phyloP scores from a whole-genome alignment of 2,888 invertebrate species.

The Oxycera nigricornis region DNA sequence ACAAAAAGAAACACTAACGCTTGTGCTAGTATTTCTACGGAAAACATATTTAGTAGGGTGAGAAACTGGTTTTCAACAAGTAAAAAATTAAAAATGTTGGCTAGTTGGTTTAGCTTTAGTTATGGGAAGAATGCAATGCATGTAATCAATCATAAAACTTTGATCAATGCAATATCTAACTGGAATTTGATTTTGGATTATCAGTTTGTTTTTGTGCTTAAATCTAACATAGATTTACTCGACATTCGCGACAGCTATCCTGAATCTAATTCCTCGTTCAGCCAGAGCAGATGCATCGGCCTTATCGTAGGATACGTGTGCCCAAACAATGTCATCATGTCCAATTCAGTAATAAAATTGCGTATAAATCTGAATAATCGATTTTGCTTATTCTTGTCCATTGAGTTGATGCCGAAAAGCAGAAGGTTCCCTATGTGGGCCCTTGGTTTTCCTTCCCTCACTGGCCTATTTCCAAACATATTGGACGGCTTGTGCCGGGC shows the following conservation, averaged over 20 bases:
- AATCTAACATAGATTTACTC: too few species aligned
- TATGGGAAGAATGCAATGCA: too few species aligned
- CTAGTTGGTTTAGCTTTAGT: too few species aligned
- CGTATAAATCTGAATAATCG: slow-evolving; percentile 37
- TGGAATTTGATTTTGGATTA: too few species aligned
- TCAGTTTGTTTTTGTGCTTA: too few species aligned
- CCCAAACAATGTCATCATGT: slow-evolving; percentile 6
- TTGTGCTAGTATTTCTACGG: too few species aligned
- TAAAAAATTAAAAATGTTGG: too few species aligned
- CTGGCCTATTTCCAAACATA: background rate
- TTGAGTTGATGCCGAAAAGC: slow-evolving; percentile 3
- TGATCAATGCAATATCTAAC: too few species aligned
- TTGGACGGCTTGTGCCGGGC: slow-evolving; percentile 12
- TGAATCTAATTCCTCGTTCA: background rate
- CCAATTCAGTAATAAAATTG: slow-evolving; percentile 33
- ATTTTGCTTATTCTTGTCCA: slow-evolving; percentile 26
- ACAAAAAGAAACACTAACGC: too few species aligned
- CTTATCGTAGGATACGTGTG: background rate
- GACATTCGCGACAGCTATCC: background rate
- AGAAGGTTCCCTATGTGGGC: slow-evolving; percentile 1
- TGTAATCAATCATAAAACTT: too few species aligned
- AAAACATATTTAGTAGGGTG: too few species aligned
- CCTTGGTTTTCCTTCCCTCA: background rate
- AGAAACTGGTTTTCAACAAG: too few species aligned
- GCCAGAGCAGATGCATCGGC: background rate